phyloP scores from a whole-genome alignment of 2,797 vertebrate genomes.

The Falco berigora region DNA sequence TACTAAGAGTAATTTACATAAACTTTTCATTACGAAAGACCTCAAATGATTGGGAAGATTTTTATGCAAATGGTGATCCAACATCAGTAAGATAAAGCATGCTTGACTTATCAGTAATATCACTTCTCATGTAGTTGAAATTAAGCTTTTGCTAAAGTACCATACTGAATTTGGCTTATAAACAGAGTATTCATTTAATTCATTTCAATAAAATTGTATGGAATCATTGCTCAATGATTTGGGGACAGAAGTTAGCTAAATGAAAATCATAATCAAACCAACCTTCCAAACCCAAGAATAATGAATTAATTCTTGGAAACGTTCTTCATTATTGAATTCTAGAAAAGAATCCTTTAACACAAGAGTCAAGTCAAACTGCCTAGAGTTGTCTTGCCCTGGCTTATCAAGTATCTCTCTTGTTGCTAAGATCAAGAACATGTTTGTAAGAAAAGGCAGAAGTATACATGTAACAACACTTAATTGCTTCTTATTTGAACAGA shows the following conservation, averaged over 20 bases:
- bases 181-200: not conserved
- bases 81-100: not conserved
- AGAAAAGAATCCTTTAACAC: not conserved
- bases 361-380: not conserved
- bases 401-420: not conserved
- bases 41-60: not conserved
- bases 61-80: not conserved
- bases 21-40: not conserved
- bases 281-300: conserved; percentile 16
- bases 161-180: not conserved
- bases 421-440: not conserved
- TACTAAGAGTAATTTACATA: not conserved
- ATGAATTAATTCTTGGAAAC: not conserved
- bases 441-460: not conserved
- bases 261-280: conserved; percentile 4
- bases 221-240: not conserved
- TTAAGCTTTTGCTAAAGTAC: conserved; percentile 11
- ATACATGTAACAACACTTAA: not conserved
- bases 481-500: not conserved
- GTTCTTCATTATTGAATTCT: not conserved
- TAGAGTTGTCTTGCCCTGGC: not conserved
- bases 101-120: conserved; percentile 33
- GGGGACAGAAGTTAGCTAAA: not conserved
- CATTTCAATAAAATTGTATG: conserved; percentile 4
- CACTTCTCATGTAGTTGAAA: not conserved